Evolutionary conservation across 35 echinoderm and acorn worm species (phyloP).

Genomic region (Heliocidaris erythrogramma): DNA sequence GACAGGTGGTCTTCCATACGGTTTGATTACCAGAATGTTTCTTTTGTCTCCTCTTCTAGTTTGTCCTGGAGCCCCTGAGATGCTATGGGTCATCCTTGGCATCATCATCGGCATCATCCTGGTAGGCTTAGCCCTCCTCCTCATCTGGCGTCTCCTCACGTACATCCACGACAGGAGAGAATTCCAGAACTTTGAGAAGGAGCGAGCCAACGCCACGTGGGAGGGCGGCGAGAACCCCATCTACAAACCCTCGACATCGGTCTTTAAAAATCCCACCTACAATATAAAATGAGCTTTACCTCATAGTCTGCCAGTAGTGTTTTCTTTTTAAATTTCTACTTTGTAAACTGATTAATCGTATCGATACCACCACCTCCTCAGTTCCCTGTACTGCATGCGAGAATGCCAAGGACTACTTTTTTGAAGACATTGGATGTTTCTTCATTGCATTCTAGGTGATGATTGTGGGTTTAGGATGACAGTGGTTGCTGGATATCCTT

Average conservation of each 20-base stretch:
- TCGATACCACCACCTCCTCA: neutral
- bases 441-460: neutral
- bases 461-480: neutral
- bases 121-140: slow-evolving; percentile 86
- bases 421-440: neutral
- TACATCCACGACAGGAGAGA: slow-evolving; percentile 95
- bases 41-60: slow-evolving; percentile 52
- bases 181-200: slow-evolving; percentile 95
- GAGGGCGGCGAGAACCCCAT: slow-evolving; percentile 96
- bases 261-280: slow-evolving; percentile 95
- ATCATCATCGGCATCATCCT: slow-evolving; percentile 90
- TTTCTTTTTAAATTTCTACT: neutral
- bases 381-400: neutral
- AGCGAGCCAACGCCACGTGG: slow-evolving; percentile 82
- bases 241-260: slow-evolving; percentile 93
- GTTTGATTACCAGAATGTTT: neutral
- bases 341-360: neutral
- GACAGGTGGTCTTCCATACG: too few relatives aligned
- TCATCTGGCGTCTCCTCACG: slow-evolving; percentile 95
- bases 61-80: slow-evolving; percentile 73
- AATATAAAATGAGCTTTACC: slow-evolving; percentile 60
- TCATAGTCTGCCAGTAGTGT: neutral
- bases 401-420: neutral
- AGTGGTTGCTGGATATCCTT: neutral
- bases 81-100: slow-evolving; percentile 90